Percentiles rank a stretch among this genome's conserved stretches.
Evolutionary conservation across 2,113 vertebrate genomes (phyloP).

Genomic region (Hiodon alosoides): DNA sequence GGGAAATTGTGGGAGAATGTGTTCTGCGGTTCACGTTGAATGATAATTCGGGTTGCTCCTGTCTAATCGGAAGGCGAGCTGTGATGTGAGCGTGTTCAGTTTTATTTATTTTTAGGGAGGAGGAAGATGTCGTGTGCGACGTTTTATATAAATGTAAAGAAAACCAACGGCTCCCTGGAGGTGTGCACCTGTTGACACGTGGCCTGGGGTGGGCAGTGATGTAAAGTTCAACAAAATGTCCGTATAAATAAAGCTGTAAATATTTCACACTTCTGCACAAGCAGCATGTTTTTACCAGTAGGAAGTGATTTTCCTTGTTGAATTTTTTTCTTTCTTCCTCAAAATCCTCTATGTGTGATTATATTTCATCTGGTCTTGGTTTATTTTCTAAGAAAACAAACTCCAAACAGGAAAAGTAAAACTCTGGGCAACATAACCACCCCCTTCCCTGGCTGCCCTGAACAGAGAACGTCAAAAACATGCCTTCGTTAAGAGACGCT

Average conservation of each 20-base stretch:
- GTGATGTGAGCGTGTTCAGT: not conserved
- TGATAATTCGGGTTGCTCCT: not conserved
- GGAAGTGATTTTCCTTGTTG: conserved; percentile 18
- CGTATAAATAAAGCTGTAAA: conserved; percentile 38
- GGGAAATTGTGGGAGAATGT: conserved; percentile 5
- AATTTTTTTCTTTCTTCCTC: conserved; percentile 3
- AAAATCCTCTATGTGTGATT: conserved; percentile 24
- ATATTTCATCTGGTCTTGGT: conserved; percentile 17
- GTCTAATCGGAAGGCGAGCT: not conserved
- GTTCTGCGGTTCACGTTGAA: not conserved
- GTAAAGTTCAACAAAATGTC: not conserved
- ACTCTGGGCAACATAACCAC: conserved; percentile 20
- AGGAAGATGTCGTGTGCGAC: not conserved
- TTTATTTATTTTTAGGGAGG: conserved; percentile 16
- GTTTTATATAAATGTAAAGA: not conserved
- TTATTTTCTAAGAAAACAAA: conserved; percentile 30
- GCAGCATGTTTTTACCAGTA: conserved; percentile 40
- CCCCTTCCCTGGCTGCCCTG: not conserved
- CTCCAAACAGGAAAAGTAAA: conserved; percentile 4
- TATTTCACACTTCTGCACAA: conserved; percentile 37
- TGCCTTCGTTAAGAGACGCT: conserved; percentile 44
- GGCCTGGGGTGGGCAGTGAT: not conserved
- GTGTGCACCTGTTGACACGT: not conserved
- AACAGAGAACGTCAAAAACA: conserved; percentile 27
- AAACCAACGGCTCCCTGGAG: not conserved